A percentile compares a stretch with the other conserved stretches of the same genome.
Conservation (phyloP, 2,113 vertebrate species). For the Dolichotis patagonum region DNA sequence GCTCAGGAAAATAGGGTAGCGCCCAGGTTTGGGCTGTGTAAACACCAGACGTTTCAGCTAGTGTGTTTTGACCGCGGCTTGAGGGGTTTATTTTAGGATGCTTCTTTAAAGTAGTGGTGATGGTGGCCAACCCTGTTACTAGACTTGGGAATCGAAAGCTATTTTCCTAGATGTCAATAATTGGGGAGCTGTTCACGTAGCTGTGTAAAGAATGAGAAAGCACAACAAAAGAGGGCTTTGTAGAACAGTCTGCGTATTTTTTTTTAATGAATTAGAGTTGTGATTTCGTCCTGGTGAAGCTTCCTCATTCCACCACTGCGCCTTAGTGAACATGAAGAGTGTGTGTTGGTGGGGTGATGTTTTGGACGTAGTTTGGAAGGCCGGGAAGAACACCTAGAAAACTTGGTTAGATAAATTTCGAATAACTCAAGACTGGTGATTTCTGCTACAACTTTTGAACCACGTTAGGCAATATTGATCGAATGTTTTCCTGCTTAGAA, state of each 20-base stretch:
- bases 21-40: conserved; percentile 14
- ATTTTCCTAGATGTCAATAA: conserved; percentile 13
- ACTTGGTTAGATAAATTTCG: conserved; percentile 26
- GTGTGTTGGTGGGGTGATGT: not conserved
- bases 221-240: not conserved
- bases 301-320: conserved; percentile 74
- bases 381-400: conserved; percentile 3
- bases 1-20: conserved; percentile 33
- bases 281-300: conserved; percentile 60
- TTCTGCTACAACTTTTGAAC: conserved; percentile 12
- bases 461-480: not conserved
- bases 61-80: conserved; percentile 42
- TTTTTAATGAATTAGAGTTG: conserved; percentile 48
- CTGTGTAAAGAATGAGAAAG: not conserved
- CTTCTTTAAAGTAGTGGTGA: not conserved
- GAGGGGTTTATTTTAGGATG: conserved; percentile 65
- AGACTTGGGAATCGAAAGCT: conserved; percentile 40
- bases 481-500: conserved; percentile 8
- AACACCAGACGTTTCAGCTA: conserved; percentile 39
- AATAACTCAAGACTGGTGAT: not conserved
- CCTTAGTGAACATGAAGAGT: conserved; percentile 63
- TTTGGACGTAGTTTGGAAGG: conserved; percentile 45
- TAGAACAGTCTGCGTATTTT: not conserved
- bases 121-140: not conserved
- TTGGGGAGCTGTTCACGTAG: conserved; percentile 15